Percentiles rank a stretch among this genome's conserved stretches.
Conservation (phyloP, 1,140 invertebrate species). For the Ridgeia piscesae region DNA sequence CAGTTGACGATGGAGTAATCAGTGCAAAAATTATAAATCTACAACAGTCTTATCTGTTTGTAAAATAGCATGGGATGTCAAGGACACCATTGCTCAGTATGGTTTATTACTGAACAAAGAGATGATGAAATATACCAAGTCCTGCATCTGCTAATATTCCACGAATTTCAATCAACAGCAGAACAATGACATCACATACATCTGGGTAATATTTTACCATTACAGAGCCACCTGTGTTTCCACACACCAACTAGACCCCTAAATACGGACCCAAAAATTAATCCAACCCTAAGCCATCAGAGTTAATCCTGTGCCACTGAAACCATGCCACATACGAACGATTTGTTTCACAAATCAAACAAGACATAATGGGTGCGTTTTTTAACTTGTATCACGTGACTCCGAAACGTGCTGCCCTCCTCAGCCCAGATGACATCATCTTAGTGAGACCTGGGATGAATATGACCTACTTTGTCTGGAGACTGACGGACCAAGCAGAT, state of each 20-base stretch:
- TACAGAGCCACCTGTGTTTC: background rate
- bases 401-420: background rate
- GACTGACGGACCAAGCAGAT: background rate
- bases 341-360: background rate
- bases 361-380: background rate
- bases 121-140: background rate
- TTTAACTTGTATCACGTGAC: background rate
- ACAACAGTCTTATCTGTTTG: background rate
- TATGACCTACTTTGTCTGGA: background rate
- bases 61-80: background rate
- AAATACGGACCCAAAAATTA: background rate
- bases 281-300: background rate
- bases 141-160: background rate
- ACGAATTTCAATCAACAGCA: background rate
- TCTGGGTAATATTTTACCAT: background rate
- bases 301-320: background rate
- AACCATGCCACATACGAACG: background rate
- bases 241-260: background rate
- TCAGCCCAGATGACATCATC: background rate
- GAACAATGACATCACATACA: background rate
- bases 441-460: background rate
- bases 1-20: background rate
- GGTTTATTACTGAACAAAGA: background rate
- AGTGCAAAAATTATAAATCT: background rate
- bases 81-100: background rate